Conservation (phyloP, 92 coral and sea anemone genomes). For the Parazoanthus swiftii region DNA sequence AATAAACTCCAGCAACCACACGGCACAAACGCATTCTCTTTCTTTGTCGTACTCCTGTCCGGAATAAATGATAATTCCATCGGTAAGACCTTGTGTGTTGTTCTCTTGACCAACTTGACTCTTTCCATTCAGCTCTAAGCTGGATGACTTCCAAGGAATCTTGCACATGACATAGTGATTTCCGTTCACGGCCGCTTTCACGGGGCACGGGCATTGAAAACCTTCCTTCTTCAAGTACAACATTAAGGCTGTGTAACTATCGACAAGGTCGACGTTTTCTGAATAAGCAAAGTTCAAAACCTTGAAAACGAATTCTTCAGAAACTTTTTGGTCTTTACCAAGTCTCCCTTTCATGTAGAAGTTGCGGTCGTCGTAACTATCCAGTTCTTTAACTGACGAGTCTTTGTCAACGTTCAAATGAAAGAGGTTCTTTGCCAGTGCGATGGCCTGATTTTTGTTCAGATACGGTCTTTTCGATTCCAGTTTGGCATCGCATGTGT, state of each 20-base stretch:
- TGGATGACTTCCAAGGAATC: slow-evolving; percentile 12
- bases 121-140: neutral
- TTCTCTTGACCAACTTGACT: neutral
- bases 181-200: slow-evolving; percentile 11
- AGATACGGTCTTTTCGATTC: slow-evolving; percentile 40
- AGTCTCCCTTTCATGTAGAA: slow-evolving; percentile 30
- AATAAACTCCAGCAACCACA: slow-evolving; percentile 25
- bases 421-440: slow-evolving; percentile 26
- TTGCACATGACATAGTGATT: slow-evolving; percentile 29
- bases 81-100: neutral
- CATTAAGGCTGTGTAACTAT: slow-evolving; percentile 34
- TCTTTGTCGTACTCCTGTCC: slow-evolving; percentile 20
- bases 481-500: slow-evolving; percentile 23
- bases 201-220: slow-evolving; percentile 19
- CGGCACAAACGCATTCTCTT: slow-evolving; percentile 12
- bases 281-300: slow-evolving; percentile 35
- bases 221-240: slow-evolving; percentile 33
- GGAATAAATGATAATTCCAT: slow-evolving; percentile 1
- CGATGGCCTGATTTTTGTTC: slow-evolving; percentile 7
- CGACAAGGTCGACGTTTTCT: slow-evolving; percentile 29
- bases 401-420: neutral
- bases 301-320: slow-evolving; percentile 37
- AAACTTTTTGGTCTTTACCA: neutral
- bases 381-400: slow-evolving; percentile 22
- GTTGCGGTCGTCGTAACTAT: slow-evolving; percentile 34